A percentile compares a stretch with the other conserved stretches of the same genome.
These are phyloP conservation scores for Alectoris magna DNA, from an alignment of 2,797 vertebrate genomes.

Conservation along the genomic window DNA sequence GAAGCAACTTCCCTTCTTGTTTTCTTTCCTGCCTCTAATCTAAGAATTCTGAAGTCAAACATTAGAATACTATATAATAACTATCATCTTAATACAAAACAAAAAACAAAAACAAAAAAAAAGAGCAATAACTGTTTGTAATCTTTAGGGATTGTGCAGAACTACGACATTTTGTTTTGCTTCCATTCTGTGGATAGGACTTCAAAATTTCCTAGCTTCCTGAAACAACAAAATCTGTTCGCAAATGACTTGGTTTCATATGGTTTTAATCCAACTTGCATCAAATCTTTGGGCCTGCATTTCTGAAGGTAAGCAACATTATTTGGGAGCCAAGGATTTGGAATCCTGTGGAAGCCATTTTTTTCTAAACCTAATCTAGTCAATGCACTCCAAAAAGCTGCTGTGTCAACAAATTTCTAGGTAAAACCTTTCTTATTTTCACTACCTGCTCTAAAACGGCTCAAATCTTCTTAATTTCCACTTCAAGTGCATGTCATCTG, in stretches of 20 bases:
- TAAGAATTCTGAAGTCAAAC: background rate
- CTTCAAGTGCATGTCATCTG: background rate
- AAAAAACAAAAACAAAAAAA: background rate
- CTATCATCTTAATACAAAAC: background rate
- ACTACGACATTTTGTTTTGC: background rate
- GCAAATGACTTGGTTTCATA: background rate
- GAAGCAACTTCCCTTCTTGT: background rate
- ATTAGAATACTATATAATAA: background rate
- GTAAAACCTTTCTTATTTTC: background rate
- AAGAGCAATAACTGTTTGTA: background rate
- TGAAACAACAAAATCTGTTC: background rate
- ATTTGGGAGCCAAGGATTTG: background rate
- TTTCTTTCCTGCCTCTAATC: background rate
- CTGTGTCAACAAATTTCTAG: background rate
- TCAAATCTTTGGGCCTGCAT: background rate
- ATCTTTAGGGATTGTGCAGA: background rate
- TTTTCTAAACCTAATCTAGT: background rate
- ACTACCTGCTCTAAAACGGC: background rate
- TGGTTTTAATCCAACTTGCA: background rate
- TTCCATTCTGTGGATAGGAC: background rate
- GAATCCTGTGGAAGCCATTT: background rate
- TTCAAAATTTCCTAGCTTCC: background rate
- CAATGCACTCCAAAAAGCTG: background rate
- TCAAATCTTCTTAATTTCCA: background rate
- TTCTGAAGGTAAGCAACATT: background rate